Evolutionary conservation across 2,888 invertebrate species (phyloP).

Genomic region (Nemurella pictetii): DNA sequence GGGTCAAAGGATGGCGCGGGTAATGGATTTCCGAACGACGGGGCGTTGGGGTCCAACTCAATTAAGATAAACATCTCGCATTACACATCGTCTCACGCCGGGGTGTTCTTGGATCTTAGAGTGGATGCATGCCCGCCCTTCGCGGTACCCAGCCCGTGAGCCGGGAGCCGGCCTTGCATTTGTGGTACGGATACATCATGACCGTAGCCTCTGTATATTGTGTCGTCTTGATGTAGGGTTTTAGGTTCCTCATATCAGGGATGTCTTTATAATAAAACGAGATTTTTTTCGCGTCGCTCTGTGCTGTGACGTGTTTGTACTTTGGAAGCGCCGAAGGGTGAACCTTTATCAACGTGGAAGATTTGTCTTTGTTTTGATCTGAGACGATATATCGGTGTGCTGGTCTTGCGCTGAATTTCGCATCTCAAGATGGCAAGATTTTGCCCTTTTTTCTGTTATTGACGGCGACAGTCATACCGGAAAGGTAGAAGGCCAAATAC

Average conservation of each 20-base stretch:
- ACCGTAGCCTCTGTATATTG: neutral
- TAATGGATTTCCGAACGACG: slow-evolving; percentile 39
- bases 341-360: neutral
- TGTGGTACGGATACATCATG: neutral
- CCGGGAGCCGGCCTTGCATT: neutral
- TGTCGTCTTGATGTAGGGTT: neutral
- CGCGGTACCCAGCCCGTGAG: neutral
- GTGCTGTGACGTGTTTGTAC: no score
- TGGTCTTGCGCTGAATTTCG: no score
- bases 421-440: neutral
- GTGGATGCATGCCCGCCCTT: neutral
- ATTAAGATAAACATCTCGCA: slow-evolving; percentile 41
- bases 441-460: neutral
- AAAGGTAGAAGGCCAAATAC: neutral
- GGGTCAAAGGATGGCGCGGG: slow-evolving; percentile 21
- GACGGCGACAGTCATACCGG: neutral
- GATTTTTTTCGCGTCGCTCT: no score
- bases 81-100: slow-evolving; percentile 33
- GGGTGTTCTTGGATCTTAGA: neutral
- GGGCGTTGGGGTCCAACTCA: slow-evolving; percentile 39
- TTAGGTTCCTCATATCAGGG: neutral
- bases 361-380: neutral
- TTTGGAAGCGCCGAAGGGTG: neutral
- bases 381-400: neutral
- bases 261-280: neutral